Evolutionary conservation across 2,888 invertebrate genomes (phyloP).

Genomic region (Sclerodermus sp.): DNA sequence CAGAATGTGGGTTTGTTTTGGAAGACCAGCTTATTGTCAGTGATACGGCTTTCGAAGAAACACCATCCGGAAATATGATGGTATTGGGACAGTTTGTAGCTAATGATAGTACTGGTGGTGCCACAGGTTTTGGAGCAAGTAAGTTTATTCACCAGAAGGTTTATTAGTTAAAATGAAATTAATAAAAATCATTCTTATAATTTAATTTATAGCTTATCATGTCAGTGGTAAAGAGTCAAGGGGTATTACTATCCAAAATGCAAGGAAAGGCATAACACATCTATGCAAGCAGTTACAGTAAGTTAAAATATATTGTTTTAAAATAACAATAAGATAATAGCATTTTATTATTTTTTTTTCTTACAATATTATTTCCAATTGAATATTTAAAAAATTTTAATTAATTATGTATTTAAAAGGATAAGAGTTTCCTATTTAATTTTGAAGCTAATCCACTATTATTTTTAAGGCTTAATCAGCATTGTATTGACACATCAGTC

Average conservation of each 20-base stretch:
- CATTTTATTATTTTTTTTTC: constrained; percentile 2
- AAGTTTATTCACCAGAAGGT: constrained; percentile 23
- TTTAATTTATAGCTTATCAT: constrained; percentile 67
- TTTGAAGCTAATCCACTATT: too few species aligned
- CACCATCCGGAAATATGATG: constrained; percentile 81
- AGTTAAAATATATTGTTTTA: constrained; percentile 17
- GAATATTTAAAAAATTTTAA: too few species aligned
- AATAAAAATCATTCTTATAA: constrained; percentile 6
- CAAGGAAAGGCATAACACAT: constrained; percentile 79
- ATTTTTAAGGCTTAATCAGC: constrained; percentile 73
- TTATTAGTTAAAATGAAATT: constrained; percentile 1
- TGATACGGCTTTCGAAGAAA: constrained; percentile 95
- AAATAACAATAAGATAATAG: not conserved
- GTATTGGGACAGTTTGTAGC: constrained; percentile 94
- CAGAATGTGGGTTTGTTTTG: constrained; percentile 91
- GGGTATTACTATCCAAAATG: constrained; percentile 88
- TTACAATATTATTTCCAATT: not conserved
- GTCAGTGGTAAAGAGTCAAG: constrained; percentile 87
- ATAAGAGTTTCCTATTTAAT: not conserved
- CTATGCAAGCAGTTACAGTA: constrained; percentile 80
- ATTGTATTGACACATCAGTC: constrained; percentile 90
- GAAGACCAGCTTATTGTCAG: constrained; percentile 96
- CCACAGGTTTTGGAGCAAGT: constrained; percentile 78
- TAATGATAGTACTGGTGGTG: constrained; percentile 83
- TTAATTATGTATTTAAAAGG: too few species aligned